Conservation (phyloP, 1,140 invertebrate genomes). For the Batillaria attramentaria region DNA sequence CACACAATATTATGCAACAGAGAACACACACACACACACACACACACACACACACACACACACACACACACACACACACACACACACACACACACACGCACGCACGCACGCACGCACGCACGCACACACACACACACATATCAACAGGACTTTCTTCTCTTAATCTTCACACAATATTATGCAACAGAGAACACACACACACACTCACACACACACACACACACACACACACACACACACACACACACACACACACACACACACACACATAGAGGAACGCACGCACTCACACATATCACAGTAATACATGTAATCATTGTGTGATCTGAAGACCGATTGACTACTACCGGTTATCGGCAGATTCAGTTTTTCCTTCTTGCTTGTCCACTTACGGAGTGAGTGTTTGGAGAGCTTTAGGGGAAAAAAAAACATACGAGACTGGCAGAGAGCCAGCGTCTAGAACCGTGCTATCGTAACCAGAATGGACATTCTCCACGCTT, state of each 20-base stretch:
- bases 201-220: constrained; percentile 14
- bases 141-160: no score
- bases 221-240: constrained; percentile 8
- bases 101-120: neutral
- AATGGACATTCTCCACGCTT: no score
- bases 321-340: no score
- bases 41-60: constrained; percentile 10
- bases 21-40: constrained; percentile 11
- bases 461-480: no score
- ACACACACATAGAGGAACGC: neutral
- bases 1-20: neutral
- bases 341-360: no score
- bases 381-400: no score
- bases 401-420: no score
- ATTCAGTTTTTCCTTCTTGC: no score
- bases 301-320: no score
- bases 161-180: no score
- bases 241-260: neutral
- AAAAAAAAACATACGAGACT: no score
- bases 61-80: constrained; percentile 20
- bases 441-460: no score
- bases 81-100: constrained; percentile 23
- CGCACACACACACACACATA: neutral
- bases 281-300: neutral
- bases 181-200: neutral